Base-by-base conservation (phyloP, 2,888 invertebrate genomes). In the Diaprepes abbreviatus region DNA sequence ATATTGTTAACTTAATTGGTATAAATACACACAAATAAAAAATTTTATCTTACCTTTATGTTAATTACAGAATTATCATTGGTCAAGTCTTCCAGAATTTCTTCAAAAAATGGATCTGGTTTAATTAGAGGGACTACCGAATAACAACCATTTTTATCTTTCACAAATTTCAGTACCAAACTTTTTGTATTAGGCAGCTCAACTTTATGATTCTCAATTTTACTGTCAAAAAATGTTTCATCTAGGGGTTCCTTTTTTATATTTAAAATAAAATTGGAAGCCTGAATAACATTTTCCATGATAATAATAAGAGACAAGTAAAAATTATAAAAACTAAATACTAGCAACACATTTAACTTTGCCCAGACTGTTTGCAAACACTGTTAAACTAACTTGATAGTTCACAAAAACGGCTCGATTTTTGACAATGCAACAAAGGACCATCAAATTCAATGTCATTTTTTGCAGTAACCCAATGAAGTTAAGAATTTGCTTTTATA, bases 91-190 rank as follows among this genome's bases (percentile, higher is more conserved):
- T 38, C 63, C 9, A 63, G 10, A 54, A 31, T 6, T 31, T 54
- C 63, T 16, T 63, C 63, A 10, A 54, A 63, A 38, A 63, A 63
- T 1, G 63, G 63, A 40, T 63, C 63, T 1, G 63, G 63, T 14
- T 52, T 63, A 1, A 63, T 38, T 0, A 38, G 33, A 10, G 63
- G 63, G 3, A 54, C 14, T 1, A 63, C 63, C 0, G 54, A 63
- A 16, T 63, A 63, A 36, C 17, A 17, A 1, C 63, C 63, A n/a
- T 40, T 43, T 28, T 31, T 9, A n/a, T 63, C 31, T n/a, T 17
- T 16, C 7, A 31, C 19, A 40, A 63, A 63, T 17, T 19, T 5
- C 4, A 63, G 17, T 10, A 63, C 43, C 4, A 63, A 12, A 24
- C 62, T 50, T 28, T 24, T 62, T 14, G 28, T 24, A 4, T 19